phyloP scores from a whole-genome alignment of 2,888 invertebrate genomes.

The Cheilosia soror region DNA sequence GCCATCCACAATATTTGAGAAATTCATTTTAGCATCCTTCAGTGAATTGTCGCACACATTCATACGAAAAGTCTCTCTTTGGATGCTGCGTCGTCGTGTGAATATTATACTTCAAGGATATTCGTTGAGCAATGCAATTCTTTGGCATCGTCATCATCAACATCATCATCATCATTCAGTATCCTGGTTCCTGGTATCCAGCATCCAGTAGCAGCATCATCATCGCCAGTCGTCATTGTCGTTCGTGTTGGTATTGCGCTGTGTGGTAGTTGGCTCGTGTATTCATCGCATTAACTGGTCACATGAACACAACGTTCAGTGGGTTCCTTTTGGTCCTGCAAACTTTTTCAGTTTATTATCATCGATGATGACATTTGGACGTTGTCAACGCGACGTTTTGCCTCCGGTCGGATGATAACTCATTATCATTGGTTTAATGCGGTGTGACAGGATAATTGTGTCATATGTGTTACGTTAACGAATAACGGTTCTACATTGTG shows the following conservation, averaged over 20 bases:
- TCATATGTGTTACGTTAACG: slow-evolving; percentile 9
- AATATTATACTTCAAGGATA: slow-evolving; percentile 41
- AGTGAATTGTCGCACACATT: slow-evolving; percentile 33
- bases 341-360: slow-evolving; percentile 79
- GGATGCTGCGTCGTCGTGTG: slow-evolving; percentile 59
- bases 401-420: slow-evolving; percentile 71
- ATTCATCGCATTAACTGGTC: slow-evolving; percentile 70
- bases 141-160: slow-evolving; percentile 44
- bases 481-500: slow-evolving; percentile 9
- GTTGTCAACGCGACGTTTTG: slow-evolving; percentile 75
- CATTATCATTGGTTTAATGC: slow-evolving; percentile 64
- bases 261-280: slow-evolving; percentile 42
- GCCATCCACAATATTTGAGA: slow-evolving; percentile 51
- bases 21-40: slow-evolving; percentile 51
- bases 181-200: slow-evolving; percentile 18
- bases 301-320: slow-evolving; percentile 59
- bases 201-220: slow-evolving; percentile 46
- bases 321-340: slow-evolving; percentile 69
- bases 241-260: slow-evolving; percentile 53
- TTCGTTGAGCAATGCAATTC: slow-evolving; percentile 63
- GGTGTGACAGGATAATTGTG: slow-evolving; percentile 63
- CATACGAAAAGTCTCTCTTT: slow-evolving; percentile 2
- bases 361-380: slow-evolving; percentile 80
- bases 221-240: slow-evolving; percentile 55
- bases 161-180: slow-evolving; percentile 26